These are phyloP conservation scores for Oxytorus armatus DNA, from an alignment of 2,888 invertebrate genomes.

Conservation along the genomic window DNA sequence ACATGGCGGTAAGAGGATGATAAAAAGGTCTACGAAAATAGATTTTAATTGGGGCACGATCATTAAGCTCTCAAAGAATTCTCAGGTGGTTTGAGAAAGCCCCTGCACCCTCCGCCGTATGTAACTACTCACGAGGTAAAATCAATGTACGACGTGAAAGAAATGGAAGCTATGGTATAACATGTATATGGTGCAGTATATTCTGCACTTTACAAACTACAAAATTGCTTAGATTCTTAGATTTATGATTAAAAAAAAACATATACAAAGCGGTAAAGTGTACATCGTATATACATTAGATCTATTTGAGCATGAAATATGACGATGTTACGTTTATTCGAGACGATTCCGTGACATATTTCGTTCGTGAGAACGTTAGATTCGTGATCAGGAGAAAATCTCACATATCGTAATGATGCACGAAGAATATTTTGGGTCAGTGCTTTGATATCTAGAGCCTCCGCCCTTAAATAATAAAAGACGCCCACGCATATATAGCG, in stretches of 20 bases:
- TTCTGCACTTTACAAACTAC: neutral
- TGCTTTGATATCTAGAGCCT: neutral
- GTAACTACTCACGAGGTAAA: too few species aligned
- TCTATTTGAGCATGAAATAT: too few species aligned
- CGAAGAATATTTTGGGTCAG: too few species aligned
- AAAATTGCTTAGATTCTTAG: conserved; percentile 13
- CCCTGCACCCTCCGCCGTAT: conserved; percentile 2
- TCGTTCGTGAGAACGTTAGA: too few species aligned
- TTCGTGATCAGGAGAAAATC: too few species aligned
- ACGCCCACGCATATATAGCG: neutral
- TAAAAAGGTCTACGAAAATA: conserved; percentile 59
- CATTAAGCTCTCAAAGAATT: conserved; percentile 57
- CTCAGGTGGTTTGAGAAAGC: conserved; percentile 46
- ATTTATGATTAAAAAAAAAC: too few species aligned
- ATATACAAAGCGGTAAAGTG: too few species aligned
- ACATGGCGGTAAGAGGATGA: neutral
- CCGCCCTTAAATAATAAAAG: neutral
- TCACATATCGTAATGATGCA: too few species aligned
- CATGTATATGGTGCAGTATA: neutral
- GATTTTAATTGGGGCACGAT: conserved; percentile 64
- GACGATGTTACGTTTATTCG: too few species aligned
- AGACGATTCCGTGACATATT: too few species aligned
- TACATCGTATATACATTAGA: too few species aligned
- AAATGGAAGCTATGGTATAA: conserved; percentile 39
- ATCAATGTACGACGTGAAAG: conserved; percentile 63